Conservation (phyloP, 1,140 invertebrate genomes). For the Contarinia nasturtii region DNA sequence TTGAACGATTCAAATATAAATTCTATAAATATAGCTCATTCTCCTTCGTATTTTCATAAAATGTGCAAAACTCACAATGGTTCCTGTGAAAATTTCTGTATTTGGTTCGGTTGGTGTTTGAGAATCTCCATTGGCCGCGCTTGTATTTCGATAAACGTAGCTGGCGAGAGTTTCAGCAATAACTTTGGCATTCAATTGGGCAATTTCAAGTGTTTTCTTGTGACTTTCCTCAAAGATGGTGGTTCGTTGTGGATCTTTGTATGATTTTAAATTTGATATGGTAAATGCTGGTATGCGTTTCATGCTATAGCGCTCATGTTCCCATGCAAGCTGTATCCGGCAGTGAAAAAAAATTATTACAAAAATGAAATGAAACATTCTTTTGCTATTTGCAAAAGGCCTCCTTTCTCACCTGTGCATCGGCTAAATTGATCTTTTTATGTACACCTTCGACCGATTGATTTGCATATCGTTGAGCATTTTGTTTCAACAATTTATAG, state of each 20-base stretch:
- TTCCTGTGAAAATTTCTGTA: neutral
- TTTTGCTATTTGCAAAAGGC: too few species aligned
- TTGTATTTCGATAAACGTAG: constrained; percentile 53
- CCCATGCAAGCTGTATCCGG: constrained; percentile 89
- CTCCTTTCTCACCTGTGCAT: too few species aligned
- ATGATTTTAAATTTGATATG: constrained; percentile 55
- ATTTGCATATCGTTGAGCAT: constrained; percentile 26
- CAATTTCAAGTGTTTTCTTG: constrained; percentile 8
- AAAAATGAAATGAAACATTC: too few species aligned
- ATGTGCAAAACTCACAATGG: neutral
- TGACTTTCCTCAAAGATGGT: constrained; percentile 37
- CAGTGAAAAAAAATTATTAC: too few species aligned
- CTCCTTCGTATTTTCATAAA: neutral
- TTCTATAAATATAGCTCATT: too few species aligned
- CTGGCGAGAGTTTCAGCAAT: constrained; percentile 68
- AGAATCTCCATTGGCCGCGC: constrained; percentile 17
- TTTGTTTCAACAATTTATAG: constrained; percentile 42
- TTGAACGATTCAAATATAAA: too few species aligned
- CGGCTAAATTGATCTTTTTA: constrained; percentile 95
- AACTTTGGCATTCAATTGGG: constrained; percentile 42
- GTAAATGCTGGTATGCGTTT: constrained; percentile 79
- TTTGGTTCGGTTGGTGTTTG: neutral
- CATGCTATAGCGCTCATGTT: constrained; percentile 92
- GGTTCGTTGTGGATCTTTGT: constrained; percentile 33
- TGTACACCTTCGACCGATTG: constrained; percentile 62